phyloP scores from a whole-genome alignment of 2,888 invertebrate genomes.

The Anaspis maculata region DNA sequence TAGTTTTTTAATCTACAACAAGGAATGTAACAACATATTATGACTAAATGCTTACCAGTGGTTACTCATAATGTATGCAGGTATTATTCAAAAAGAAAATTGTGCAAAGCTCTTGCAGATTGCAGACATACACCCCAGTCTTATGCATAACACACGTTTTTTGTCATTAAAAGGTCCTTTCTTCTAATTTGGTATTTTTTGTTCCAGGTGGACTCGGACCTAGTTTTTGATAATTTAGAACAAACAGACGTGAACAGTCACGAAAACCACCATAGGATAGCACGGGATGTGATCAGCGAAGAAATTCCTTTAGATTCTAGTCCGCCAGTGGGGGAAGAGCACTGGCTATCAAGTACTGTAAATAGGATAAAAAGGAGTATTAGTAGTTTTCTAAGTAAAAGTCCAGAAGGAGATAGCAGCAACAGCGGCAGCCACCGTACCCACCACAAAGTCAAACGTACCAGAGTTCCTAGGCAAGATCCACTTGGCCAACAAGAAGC shows the following conservation, averaged over 20 bases:
- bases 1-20: no score
- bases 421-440: no score
- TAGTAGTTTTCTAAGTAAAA: constrained; percentile 22
- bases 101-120: no score
- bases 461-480: constrained; percentile 9
- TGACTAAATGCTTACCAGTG: no score
- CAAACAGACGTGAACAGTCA: constrained; percentile 26
- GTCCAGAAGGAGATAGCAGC: constrained; percentile 5
- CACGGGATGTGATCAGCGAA: constrained; percentile 17
- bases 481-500: constrained; percentile 13
- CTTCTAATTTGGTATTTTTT: no score
- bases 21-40: no score
- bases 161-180: no score
- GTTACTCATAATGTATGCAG: no score
- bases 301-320: constrained; percentile 26
- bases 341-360: constrained; percentile 36
- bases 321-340: constrained; percentile 29
- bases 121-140: no score
- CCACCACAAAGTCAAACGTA: no score
- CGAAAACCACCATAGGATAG: constrained; percentile 26
- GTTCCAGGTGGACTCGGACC: constrained; percentile 39
- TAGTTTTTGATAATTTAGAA: constrained; percentile 39
- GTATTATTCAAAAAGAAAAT: no score
- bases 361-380: constrained; percentile 40
- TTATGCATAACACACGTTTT: no score